Evolutionary conservation across 1,140 invertebrate genomes (phyloP).

Genomic region (Magallana angulata): DNA sequence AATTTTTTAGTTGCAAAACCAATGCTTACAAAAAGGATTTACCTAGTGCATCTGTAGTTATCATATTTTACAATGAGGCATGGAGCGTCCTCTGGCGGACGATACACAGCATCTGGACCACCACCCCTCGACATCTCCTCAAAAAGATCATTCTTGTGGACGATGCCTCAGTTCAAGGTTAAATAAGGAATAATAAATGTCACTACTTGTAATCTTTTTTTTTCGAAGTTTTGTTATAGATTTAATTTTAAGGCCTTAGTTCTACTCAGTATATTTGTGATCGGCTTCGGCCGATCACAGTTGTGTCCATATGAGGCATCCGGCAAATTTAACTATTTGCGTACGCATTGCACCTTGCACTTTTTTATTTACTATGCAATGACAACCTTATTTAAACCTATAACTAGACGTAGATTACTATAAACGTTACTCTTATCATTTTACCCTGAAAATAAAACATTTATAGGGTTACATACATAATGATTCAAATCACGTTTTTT

Average conservation of each 20-base stretch:
- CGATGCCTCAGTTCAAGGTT: conserved; percentile 81
- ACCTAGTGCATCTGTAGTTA: conserved; percentile 94
- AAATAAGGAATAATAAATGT: conserved; percentile 75
- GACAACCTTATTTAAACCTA: too few relatives aligned
- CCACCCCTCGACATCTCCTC: conserved; percentile 88
- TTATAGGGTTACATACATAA: too few relatives aligned
- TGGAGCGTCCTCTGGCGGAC: conserved; percentile 92
- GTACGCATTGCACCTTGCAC: too few relatives aligned
- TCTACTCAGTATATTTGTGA: not conserved
- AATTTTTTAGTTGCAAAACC: conserved; percentile 33
- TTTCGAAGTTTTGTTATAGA: not conserved
- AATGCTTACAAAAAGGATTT: conserved; percentile 84
- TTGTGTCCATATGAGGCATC: too few relatives aligned
- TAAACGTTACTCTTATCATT: too few relatives aligned
- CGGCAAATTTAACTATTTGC: too few relatives aligned
- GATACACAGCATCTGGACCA: conserved; percentile 91
- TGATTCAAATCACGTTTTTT: too few relatives aligned
- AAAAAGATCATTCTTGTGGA: conserved; percentile 94
- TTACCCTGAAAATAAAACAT: too few relatives aligned
- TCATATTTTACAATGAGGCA: conserved; percentile 91
- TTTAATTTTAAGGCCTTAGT: too few relatives aligned
- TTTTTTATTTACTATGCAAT: too few relatives aligned
- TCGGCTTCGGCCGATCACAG: too few relatives aligned
- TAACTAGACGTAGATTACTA: too few relatives aligned
- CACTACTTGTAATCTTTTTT: not conserved